Evolutionary conservation across 2,797 vertebrate genomes (phyloP), one percentile per base, ranked within the genome.

Genomic region (Sebastes iracundus): DNA sequence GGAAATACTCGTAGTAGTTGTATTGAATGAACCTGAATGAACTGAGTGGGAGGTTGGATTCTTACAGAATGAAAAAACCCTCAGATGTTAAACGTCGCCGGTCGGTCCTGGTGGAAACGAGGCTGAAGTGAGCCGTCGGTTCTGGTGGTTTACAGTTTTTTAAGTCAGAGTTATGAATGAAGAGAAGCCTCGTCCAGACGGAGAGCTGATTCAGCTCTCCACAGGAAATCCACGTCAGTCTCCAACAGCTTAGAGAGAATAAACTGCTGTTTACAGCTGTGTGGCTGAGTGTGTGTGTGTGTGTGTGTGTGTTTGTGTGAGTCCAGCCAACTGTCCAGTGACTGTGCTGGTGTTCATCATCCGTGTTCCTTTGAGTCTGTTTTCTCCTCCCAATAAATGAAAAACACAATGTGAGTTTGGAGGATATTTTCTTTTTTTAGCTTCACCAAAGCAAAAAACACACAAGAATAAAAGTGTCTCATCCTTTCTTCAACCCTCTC

Each of bases 181-280:
- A 80, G 77, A 75, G 25, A 27, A 46, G 59, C 22, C 18, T 68
- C 13, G 35, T 7, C 63, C 9, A 1, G 75, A 64, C 52, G 6
- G 35, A 13, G 38, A n/a, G 77, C 80, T 84, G 87, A 86, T 60
- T 88, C 83, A 79, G 78, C 77, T 46, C 75, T 68, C 4, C 65
- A 77, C 81, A 84, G 87, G 84, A 88, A 86, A 64, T 11, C 55
- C 65, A 25, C 9, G 65, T 80, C 81, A 68, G 79, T 38, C 33
- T 81, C 55, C 67, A 12, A 6, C 16, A 38, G 61, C 67, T 63
- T 10, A 8, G 49, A 66, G 62, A 14, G 16, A 73, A 4, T 42
- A 77, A 75, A 78, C 61, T 64, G 62, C 71, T 81, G 85, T 81
- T 72, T 83, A 76, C 67, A 2, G 6, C 4, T 10, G 49, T 4